Base-by-base conservation (phyloP, 2,113 vertebrate species). In the Cynoglossus semilaevis region DNA sequence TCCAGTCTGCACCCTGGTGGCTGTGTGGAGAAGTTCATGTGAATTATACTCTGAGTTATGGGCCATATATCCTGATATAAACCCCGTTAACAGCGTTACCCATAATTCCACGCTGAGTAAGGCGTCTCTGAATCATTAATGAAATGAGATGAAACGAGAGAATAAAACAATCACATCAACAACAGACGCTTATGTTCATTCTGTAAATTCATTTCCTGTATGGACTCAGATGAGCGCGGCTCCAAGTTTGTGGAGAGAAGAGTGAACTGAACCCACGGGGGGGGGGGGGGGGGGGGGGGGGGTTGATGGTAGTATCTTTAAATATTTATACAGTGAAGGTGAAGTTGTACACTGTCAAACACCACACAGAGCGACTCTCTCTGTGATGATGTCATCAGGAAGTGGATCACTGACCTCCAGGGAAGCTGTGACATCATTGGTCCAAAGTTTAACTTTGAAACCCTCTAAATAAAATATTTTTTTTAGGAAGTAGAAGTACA, bases 121-220 rank as follows among this genome's bases (percentile, higher is more conserved):
- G 72, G 77, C 68, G 79, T 67, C 55, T 74, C 61, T 15, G 45
- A 48, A 18, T 70, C 79, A 81, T 76, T 86, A 85, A 84, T 81
- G 71, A 78, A 85, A 73, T 72, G 49, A 52, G 63, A 51, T 65
- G 41, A 67, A 59, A 69, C 38, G 35, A 48, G 59, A 19, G 15
- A 57, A 58, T 67, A 65, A 71, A 83, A 73, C 58, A 70, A 63
- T 79, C 77, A 75, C 67, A 83, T 81, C 86, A 79, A 85, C 84
- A 85, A 84, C n/a, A n/a, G n/a, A n/a, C n/a, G 60, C 79, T 80
- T 80, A 63, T 71, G 81, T 84, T 77, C 63, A 80, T 73, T 64
- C 54, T 44, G 51, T 45, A 71, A 82, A 83, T 71, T 75, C 55
- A 83, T 83, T 74, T 71, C 54, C 48, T 67, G 46, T 50, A 49